phyloP scores from a whole-genome alignment of 2,113 vertebrate genomes.

The Anguilla japonica region DNA sequence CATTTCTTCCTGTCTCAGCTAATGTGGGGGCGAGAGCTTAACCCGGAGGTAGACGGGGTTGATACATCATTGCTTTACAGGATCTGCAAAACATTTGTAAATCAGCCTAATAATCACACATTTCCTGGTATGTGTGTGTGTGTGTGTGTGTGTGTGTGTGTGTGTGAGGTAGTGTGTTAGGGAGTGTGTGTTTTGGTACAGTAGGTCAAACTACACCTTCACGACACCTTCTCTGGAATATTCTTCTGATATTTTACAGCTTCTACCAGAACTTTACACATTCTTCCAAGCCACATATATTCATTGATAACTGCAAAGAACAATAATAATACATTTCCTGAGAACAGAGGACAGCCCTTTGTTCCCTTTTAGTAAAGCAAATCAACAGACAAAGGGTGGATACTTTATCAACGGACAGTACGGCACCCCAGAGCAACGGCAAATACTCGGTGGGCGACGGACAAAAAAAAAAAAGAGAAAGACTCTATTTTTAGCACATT shows the following conservation, averaged over 20 bases:
- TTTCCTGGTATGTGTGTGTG: background rate
- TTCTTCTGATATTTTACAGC: background rate
- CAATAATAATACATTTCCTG: background rate
- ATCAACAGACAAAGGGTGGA: background rate
- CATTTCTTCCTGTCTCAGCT: conserved; percentile 48
- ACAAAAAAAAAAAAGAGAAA: conserved; percentile 17
- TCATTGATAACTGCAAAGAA: background rate
- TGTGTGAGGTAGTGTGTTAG: too few species aligned
- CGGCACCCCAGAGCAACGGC: conserved; percentile 3
- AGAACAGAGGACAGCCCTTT: background rate
- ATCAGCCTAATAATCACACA: background rate
- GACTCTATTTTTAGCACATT: conserved; percentile 63
- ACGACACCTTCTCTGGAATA: background rate
- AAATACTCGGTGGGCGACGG: background rate
- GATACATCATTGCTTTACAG: background rate
- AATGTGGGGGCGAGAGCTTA: background rate
- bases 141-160: too few species aligned
- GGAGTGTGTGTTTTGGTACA: background rate
- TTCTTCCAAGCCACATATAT: background rate
- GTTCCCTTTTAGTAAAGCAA: background rate
- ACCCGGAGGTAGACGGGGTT: background rate
- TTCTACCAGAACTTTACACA: background rate
- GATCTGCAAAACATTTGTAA: background rate
- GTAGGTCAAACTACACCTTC: background rate
- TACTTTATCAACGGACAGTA: background rate